Evolutionary conservation across 2,797 vertebrate species (phyloP).

Genomic region (Natrix natrix): DNA sequence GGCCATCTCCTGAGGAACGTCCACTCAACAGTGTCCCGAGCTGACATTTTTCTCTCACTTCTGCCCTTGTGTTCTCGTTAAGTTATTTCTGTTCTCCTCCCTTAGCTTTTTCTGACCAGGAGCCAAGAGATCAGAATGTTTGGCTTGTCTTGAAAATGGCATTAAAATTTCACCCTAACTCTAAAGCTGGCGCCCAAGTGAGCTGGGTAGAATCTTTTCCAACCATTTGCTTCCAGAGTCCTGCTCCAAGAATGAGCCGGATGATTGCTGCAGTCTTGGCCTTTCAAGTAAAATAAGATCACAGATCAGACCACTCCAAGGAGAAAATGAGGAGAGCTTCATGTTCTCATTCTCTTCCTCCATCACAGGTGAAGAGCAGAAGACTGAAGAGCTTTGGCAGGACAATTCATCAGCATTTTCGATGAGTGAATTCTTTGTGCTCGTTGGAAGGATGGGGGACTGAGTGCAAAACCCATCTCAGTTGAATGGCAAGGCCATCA

Average conservation of each 20-base stretch:
- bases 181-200: background rate
- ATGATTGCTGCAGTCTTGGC: background rate
- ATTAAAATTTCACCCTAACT: background rate
- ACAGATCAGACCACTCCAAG: background rate
- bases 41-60: background rate
- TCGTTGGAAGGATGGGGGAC: background rate
- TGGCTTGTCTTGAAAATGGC: background rate
- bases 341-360: background rate
- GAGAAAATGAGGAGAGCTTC: background rate
- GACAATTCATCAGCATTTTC: background rate
- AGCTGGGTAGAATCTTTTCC: background rate
- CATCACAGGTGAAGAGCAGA: background rate
- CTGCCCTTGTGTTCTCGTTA: background rate
- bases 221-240: background rate
- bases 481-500: background rate
- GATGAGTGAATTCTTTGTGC: background rate
- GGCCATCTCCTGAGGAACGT: background rate
- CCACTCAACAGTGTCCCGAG: background rate
- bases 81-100: background rate
- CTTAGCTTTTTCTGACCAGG: background rate
- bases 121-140: background rate
- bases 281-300: background rate
- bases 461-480: background rate
- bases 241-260: background rate
- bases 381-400: background rate